Conservation (phyloP, 2,797 vertebrate species). For the Sebastes kiyomatsui region DNA sequence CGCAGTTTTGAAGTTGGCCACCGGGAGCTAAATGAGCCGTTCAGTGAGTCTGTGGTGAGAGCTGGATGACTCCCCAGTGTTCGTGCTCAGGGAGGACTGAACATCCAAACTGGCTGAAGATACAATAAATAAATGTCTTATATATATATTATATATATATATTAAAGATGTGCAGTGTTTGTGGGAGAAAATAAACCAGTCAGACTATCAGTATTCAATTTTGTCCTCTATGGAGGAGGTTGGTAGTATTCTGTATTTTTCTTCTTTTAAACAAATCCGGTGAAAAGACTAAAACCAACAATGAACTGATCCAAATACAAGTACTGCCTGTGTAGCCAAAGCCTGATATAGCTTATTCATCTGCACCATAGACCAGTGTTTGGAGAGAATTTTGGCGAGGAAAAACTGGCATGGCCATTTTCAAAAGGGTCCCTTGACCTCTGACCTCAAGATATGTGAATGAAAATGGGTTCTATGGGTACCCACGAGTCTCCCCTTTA, state of each 20-base stretch:
- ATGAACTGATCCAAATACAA: background rate
- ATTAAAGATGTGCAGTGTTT: background rate
- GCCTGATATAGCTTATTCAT: background rate
- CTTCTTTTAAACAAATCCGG: background rate
- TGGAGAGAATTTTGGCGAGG: too few species aligned
- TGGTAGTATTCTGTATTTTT: background rate
- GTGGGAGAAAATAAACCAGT: background rate
- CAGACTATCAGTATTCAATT: background rate
- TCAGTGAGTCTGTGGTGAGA: background rate
- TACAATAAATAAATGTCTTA: background rate
- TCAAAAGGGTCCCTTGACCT: too few species aligned
- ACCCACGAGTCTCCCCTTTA: too few species aligned
- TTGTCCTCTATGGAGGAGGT: background rate
- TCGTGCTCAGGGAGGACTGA: background rate
- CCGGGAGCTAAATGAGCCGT: constrained; percentile 33
- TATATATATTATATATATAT: too few species aligned
- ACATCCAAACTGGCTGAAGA: background rate
- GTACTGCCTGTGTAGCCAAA: background rate
- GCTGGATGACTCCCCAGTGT: background rate
- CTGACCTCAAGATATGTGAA: too few species aligned
- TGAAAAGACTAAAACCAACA: background rate
- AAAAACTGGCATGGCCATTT: too few species aligned
- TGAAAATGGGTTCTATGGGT: too few species aligned
- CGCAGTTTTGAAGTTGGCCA: constrained; percentile 9
- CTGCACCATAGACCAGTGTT: background rate